Conservation (phyloP, 2,888 invertebrate species). For the Oligia strigilis region DNA sequence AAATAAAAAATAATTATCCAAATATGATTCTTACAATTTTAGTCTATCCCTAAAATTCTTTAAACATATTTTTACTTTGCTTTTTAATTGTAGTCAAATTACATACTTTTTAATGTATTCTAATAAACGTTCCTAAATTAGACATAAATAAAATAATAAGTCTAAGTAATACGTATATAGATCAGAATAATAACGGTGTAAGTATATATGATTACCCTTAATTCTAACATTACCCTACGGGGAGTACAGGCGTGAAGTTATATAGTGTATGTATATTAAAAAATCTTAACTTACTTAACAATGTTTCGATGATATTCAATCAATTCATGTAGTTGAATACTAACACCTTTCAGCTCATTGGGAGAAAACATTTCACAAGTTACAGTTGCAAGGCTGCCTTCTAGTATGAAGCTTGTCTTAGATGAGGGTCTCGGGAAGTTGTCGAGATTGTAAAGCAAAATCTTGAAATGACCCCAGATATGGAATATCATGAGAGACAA, state of each 20-base stretch:
- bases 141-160: too few relatives aligned
- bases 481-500: slow-evolving; percentile 63
- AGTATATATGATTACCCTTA: too few relatives aligned
- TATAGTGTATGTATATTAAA: not conserved
- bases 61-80: too few relatives aligned
- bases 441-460: slow-evolving; percentile 57
- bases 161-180: too few relatives aligned
- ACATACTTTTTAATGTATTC: too few relatives aligned
- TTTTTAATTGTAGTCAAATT: too few relatives aligned
- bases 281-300: slow-evolving; percentile 49
- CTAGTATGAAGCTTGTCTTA: not conserved
- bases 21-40: too few relatives aligned
- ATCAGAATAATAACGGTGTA: too few relatives aligned
- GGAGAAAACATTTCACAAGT: slow-evolving; percentile 37
- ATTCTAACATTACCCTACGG: too few relatives aligned
- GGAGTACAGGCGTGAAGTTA: not conserved
- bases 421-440: slow-evolving; percentile 53
- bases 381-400: not conserved
- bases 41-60: too few relatives aligned
- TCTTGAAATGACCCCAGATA: slow-evolving; percentile 66
- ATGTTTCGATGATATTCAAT: slow-evolving; percentile 57
- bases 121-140: too few relatives aligned
- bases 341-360: slow-evolving; percentile 41
- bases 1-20: too few relatives aligned
- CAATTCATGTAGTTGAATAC: slow-evolving; percentile 38